Conservation (phyloP, 2,888 invertebrate genomes). For the Hemistola chrysoprasaria region DNA sequence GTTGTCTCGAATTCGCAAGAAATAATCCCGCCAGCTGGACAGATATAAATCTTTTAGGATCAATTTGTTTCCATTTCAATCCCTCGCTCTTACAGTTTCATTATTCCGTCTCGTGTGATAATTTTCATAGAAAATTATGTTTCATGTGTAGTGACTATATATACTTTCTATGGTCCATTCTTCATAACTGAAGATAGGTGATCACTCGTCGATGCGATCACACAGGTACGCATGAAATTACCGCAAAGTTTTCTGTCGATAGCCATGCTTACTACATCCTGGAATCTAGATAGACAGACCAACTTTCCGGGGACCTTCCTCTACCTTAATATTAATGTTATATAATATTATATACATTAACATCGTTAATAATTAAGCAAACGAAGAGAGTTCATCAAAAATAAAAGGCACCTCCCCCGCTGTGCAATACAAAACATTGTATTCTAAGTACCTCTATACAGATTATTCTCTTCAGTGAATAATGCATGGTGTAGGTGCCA, state of each 20-base stretch:
- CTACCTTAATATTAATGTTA: too few species aligned
- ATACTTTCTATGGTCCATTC: too few species aligned
- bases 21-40: slow-evolving; percentile 56
- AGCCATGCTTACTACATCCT: too few species aligned
- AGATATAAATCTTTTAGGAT: slow-evolving; percentile 55
- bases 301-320: too few species aligned
- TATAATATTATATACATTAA: slow-evolving; percentile 1
- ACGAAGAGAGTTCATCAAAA: slow-evolving; percentile 52
- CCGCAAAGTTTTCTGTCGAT: too few species aligned
- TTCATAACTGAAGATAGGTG: too few species aligned
- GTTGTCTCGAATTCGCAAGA: slow-evolving; percentile 64
- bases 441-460: slow-evolving; percentile 37
- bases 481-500: slow-evolving; percentile 43
- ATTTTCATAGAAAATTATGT: neutral
- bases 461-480: slow-evolving; percentile 49
- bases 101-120: slow-evolving; percentile 4
- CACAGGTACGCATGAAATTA: too few species aligned
- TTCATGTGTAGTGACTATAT: neutral
- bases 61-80: slow-evolving; percentile 28
- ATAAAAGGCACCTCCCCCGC: slow-evolving; percentile 42
- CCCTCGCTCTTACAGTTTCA: neutral
- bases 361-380: slow-evolving; percentile 40
- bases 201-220: too few species aligned
- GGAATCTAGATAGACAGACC: too few species aligned
- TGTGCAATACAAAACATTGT: slow-evolving; percentile 41